Evolutionary conservation across 1,140 invertebrate genomes (phyloP).

Genomic region (Drosophila subobscura): DNA sequence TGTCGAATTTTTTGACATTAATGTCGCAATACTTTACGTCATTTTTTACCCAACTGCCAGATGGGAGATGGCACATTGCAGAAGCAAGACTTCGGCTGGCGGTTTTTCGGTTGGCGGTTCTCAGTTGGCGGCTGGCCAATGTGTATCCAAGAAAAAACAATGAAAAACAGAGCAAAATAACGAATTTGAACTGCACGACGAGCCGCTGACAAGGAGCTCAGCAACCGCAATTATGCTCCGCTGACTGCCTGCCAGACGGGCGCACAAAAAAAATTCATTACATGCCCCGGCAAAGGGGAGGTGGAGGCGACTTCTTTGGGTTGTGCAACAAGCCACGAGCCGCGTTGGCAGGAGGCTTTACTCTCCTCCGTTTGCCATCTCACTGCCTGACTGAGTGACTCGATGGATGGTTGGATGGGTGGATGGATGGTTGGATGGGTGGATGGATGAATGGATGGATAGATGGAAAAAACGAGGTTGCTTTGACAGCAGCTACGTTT

Average conservation of each 20-base stretch:
- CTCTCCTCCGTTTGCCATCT: conserved; percentile 18
- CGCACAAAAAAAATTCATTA: conserved; percentile 67
- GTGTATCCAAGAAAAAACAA: conserved; percentile 37
- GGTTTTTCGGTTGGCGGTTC: no score
- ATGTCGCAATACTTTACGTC: conserved; percentile 60
- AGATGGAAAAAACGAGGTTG: conserved; percentile 46
- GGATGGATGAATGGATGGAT: conserved; percentile 10
- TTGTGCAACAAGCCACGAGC: conserved; percentile 36
- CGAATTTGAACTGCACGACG: conserved; percentile 41
- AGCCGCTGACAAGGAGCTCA: conserved; percentile 64
- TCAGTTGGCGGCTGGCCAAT: conserved; percentile 43
- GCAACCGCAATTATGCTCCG: conserved; percentile 66
- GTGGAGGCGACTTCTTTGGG: conserved; percentile 7
- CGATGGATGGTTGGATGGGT: conserved; percentile 18
- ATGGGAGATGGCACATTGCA: no score
- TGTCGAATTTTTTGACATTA: conserved; percentile 63
- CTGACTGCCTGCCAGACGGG: conserved; percentile 35
- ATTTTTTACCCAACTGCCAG: conserved; percentile 38
- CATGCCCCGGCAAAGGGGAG: conserved; percentile 27
- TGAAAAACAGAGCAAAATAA: conserved; percentile 12
- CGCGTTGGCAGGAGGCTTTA: conserved; percentile 39
- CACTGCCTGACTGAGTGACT: conserved; percentile 21
- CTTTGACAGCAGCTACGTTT: conserved; percentile 50
- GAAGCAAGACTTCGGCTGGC: no score
- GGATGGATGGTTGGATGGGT: conserved; percentile 15